Evolutionary conservation across 2,113 vertebrate genomes (phyloP).

Genomic region (Bolborhynchus lineola): DNA sequence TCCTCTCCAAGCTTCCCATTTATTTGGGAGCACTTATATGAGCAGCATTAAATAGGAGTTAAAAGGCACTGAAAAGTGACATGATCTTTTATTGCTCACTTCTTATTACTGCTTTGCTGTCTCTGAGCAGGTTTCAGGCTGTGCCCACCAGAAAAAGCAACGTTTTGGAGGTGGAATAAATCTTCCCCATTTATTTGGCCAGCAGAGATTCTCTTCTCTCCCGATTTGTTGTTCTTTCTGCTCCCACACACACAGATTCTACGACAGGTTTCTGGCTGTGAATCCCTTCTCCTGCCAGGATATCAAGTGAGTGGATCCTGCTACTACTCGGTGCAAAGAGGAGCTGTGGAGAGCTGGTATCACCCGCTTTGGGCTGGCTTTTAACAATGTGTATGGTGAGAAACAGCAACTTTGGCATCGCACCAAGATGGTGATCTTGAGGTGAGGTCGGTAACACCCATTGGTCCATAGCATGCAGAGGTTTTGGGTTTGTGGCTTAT

Average conservation of each 20-base stretch:
- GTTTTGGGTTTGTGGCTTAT: not conserved
- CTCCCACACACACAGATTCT: not conserved
- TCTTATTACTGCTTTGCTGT: not conserved
- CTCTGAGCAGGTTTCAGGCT: not conserved
- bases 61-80: not conserved
- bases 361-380: not conserved
- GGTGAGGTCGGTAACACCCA: not conserved
- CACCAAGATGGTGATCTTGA: no score
- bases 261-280: not conserved
- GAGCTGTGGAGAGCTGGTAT: not conserved
- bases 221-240: not conserved
- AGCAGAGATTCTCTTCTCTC: not conserved
- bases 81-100: not conserved
- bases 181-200: not conserved
- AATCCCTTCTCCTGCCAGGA: not conserved
- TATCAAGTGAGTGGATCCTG: not conserved
- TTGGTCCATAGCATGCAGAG: rapidly evolving
- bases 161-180: not conserved
- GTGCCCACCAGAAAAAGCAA: not conserved
- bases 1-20: not conserved
- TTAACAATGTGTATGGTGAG: not conserved
- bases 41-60: not conserved
- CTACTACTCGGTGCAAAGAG: not conserved
- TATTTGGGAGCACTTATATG: not conserved
- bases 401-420: not conserved